Evolutionary conservation across 2,113 vertebrate genomes (phyloP), one percentile per base, ranked within the genome.

Genomic region (Sorex araneus): DNA sequence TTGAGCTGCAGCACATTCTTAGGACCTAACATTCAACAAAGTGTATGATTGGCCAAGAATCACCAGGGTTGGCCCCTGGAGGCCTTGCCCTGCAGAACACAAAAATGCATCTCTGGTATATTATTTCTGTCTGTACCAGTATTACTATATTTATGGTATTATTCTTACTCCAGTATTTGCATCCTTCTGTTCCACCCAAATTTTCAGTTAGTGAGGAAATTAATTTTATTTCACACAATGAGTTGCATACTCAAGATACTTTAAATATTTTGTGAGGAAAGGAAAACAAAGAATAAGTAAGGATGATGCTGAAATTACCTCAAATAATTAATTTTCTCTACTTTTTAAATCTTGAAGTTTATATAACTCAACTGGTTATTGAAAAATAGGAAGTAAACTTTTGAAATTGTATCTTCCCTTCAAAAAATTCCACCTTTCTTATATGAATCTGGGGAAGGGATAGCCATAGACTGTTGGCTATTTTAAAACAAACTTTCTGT

Each of bases 331-430:
- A 81, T 85, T 84, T 73, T 21, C 36, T 63, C 36, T 64, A 63
- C 6, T 6, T 83, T 89, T 86, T 84, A 43, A 90, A 94, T 83
- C 71, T 34, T 4, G 8, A 79, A 57, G 10, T 28, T 11, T 78
- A n/a, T 40, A 82, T 85, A 88, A 84, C 36, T 25, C 57, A 21
- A 28, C 9, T 5, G 79, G 23, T 11, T 78, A 86, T 8, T 50
- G 5, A 30, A 82, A 11, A 96, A 60, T 57, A 64, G 71, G n/a
- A 96, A 88, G 64, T 19, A 80, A 71, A 88, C 8, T n/a, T 80
- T 1, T 3, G 70, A 45, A 94, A 80, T 79, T 50, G 3, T 89
- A 36, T 77, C 9, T 78, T 93, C 6, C 8, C 2, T 43, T 27
- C 45, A 80, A 84, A 79, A 69, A 70, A 8, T 60, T 60, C 78